Evolutionary conservation across 2,888 invertebrate genomes (phyloP).

Genomic region (Pyrrhosoma nymphula): DNA sequence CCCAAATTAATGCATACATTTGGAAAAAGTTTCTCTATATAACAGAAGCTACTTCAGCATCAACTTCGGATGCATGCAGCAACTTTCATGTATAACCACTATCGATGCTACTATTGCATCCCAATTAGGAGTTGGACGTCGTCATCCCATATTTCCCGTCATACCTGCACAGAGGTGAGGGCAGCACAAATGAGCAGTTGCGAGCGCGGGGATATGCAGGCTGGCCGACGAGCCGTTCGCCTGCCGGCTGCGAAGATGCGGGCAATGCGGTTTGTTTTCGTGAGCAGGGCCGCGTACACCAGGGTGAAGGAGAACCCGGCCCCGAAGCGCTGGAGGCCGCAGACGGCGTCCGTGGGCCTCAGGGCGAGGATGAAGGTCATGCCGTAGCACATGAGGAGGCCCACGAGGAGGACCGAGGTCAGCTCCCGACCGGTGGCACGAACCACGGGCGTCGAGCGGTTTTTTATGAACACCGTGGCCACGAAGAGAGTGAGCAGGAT

Average conservation of each 20-base stretch:
- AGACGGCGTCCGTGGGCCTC: slow-evolving; percentile 91
- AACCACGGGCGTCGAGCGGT: slow-evolving; percentile 98
- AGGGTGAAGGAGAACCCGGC: slow-evolving; percentile 98
- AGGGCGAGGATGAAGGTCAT: slow-evolving; percentile 95
- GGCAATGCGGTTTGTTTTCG: slow-evolving; percentile 98
- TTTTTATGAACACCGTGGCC: slow-evolving; percentile 88
- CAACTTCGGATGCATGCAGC: no score
- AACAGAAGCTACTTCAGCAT: no score
- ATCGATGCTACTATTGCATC: no score
- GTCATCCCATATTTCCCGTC: no score
- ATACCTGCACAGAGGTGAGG: slow-evolving; percentile 92
- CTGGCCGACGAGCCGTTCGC: slow-evolving; percentile 94
- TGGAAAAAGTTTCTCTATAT: no score
- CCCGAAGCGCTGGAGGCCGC: slow-evolving; percentile 93
- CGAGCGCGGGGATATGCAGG: slow-evolving; percentile 94
- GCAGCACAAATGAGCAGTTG: slow-evolving; percentile 94
- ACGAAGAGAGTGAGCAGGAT: slow-evolving; percentile 89
- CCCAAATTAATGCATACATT: no score
- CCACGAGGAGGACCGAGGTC: slow-evolving; percentile 93
- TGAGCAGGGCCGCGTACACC: slow-evolving; percentile 96
- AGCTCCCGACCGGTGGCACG: slow-evolving; percentile 95
- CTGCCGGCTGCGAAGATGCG: slow-evolving; percentile 98
- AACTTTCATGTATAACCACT: no score
- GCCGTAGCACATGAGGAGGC: slow-evolving; percentile 93
- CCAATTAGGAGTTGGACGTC: no score